Evolutionary conservation across 2,797 vertebrate species (phyloP), one percentile per base, ranked within the genome.

Genomic region (Danio tinwini): DNA sequence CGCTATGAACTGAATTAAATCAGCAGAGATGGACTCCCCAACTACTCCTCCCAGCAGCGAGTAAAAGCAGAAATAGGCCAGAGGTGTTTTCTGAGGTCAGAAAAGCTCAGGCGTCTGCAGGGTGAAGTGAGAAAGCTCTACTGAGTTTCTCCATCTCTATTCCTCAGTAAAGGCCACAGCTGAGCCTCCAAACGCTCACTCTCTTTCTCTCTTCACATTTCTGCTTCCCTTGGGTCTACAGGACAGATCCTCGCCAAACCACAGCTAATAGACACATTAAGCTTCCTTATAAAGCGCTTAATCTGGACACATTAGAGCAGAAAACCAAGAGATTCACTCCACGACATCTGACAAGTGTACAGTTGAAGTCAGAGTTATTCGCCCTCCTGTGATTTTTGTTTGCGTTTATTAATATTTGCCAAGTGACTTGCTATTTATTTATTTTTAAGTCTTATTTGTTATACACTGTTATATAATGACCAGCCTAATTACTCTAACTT

Each of bases 21-120:
- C 37, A 68, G 49, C 9, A 16, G 29, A 37, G 13, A 39, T 7
- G 1, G 14, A 47, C 52, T 50, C 65, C 14, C 8, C 6, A 7
- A 50, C 50, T 16, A 71, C 13, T 9, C 29, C 29, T 42, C 0
- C 50, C 50, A 42, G n/a, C 14, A 39, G 37, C 42, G 17, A 42
- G 29, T 29, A 13, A 71, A 14, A 39, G 16, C 61, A 42, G 61
- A 42, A 69, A 67, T 50, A 58, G 65, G 49, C 55, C 58, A 19
- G 77, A 61, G 39, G 47, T 56, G 39, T 42, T 29, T 39, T 71
- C 39, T 78, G 50, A 82, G 79, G 45, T 53, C 55, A 40, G 79
- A 55, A 64, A 70, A 75, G n/a, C 45, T 81, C 67, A 74, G 49
- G 29, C n/a, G 62, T 81, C 64, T 78, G 75, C 69, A 70, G 47